A percentile compares a stretch with the other conserved stretches of the same genome.
Evolutionary conservation across 2,113 vertebrate species (phyloP).

Genomic region (Micronycteris hirsuta): DNA sequence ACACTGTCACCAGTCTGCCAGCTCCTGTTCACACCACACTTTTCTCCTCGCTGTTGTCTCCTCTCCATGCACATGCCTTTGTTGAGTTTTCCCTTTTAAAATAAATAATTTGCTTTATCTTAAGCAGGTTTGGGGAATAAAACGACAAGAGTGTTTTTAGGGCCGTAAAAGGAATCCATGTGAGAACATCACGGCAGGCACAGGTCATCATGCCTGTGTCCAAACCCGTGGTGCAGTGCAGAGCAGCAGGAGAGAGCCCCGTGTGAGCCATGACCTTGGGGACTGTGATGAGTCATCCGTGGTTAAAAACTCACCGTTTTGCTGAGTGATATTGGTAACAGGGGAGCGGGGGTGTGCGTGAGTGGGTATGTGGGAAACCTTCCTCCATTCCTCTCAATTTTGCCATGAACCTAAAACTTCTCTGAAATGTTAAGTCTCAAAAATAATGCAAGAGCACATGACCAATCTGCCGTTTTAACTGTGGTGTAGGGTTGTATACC

Average conservation of each 20-base stretch:
- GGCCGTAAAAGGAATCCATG: neutral
- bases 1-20: rapidly evolving
- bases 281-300: neutral
- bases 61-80: neutral
- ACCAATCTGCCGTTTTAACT: neutral
- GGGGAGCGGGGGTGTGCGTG: too few species aligned
- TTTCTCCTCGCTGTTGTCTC: neutral
- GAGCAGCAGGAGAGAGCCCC: too few species aligned
- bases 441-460: neutral
- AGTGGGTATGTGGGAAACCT: neutral
- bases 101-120: neutral
- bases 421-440: neutral
- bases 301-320: rapidly evolving
- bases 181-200: neutral
- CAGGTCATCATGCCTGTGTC: neutral
- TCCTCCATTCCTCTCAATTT: neutral
- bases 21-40: neutral
- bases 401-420: neutral
- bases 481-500: neutral
- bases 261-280: rapidly evolving
- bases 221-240: neutral
- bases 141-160: neutral
- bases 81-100: neutral
- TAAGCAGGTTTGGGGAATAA: neutral
- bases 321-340: neutral